A percentile compares a stretch with the other conserved stretches of the same genome.
These are phyloP conservation scores for Teleogryllus oceanicus DNA, from an alignment of 2,888 invertebrate genomes.

Conservation along the genomic window DNA sequence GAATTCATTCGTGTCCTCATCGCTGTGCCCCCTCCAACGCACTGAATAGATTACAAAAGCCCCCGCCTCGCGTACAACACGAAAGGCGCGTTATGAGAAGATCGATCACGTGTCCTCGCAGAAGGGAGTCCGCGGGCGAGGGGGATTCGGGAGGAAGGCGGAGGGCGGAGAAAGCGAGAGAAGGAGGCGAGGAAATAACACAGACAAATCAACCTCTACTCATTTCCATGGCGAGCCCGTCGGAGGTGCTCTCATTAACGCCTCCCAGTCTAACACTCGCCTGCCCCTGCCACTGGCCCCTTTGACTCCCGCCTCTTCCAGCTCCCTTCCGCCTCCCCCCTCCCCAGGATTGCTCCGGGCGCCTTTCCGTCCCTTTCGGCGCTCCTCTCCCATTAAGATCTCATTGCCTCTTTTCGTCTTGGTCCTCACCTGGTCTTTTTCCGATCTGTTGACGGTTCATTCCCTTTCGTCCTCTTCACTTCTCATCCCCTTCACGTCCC, in stretches of 20 bases:
- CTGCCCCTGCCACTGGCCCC: neutral
- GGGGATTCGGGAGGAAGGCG: no score
- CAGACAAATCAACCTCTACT: neutral
- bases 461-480: neutral
- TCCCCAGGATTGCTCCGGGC: neutral
- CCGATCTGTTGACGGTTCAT: neutral
- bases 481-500: neutral
- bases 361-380: neutral
- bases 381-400: neutral
- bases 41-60: no score
- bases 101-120: no score
- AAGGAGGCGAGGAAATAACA: neutral
- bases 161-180: neutral
- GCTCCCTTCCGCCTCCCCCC: neutral
- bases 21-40: no score
- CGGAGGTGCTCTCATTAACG: slow-evolving; percentile 18
- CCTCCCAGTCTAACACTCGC: neutral
- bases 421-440: neutral
- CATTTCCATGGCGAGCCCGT: slow-evolving; percentile 5
- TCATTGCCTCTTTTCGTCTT: neutral
- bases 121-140: no score
- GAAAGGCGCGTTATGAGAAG: no score
- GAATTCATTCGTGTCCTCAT: no score
- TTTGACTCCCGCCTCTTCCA: no score
- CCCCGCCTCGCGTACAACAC: no score